A percentile compares a stretch with the other conserved stretches of the same genome.
phyloP scores from a whole-genome alignment of 2,888 invertebrate genomes.

The Patella ulyssiponensis region DNA sequence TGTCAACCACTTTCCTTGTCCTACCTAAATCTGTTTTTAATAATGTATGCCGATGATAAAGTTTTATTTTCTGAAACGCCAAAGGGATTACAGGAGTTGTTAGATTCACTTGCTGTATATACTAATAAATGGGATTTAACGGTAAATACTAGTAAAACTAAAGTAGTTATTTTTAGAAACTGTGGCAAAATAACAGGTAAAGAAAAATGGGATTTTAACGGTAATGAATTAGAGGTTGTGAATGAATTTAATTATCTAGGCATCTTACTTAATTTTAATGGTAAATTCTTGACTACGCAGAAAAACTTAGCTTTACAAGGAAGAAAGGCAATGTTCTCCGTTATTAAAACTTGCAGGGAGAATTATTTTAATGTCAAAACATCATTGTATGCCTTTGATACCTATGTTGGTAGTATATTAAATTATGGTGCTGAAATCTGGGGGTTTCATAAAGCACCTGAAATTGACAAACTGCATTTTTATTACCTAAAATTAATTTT shows the following conservation, averaged over 20 bases:
- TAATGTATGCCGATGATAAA: conserved; percentile 4
- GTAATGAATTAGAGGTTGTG: not conserved
- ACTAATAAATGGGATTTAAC: conserved; percentile 3
- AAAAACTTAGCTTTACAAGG: not conserved
- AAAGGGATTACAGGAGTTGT: not conserved
- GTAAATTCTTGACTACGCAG: not conserved
- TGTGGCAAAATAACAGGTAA: not conserved
- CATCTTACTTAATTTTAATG: not conserved
- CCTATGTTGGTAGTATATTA: not conserved
- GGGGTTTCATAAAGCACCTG: not conserved
- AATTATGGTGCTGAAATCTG: conserved; percentile 6
- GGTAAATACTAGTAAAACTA: not conserved
- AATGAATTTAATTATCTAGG: not conserved
- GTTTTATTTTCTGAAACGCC: not conserved
- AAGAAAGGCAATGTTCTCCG: not conserved
- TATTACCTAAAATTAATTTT: not conserved
- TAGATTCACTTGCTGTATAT: not conserved
- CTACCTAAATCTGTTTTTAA: not conserved
- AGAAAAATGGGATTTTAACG: not conserved
- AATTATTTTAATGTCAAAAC: conserved; percentile 8
- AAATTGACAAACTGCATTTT: not conserved
- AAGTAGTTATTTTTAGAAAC: not conserved
- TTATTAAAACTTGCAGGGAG: not conserved
- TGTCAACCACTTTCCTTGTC: not conserved
- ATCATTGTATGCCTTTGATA: not conserved